phyloP scores from a whole-genome alignment of 2,888 invertebrate genomes.

The Pheosia gnoma region DNA sequence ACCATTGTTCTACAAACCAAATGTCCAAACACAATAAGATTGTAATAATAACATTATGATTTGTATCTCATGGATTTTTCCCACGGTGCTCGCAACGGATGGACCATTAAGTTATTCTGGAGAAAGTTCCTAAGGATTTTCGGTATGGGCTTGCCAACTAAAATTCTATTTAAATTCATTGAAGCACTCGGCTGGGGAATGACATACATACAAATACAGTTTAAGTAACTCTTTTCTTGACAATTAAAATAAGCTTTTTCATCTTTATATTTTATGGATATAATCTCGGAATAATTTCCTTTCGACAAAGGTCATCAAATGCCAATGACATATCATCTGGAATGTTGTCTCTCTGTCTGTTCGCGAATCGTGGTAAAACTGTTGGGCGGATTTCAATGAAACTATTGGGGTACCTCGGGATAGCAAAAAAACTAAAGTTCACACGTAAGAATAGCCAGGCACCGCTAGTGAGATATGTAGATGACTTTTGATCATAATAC shows the following conservation, averaged over 20 bases:
- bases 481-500: too few relatives aligned
- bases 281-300: background rate
- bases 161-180: conserved; percentile 1
- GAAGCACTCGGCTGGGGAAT: background rate
- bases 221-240: background rate
- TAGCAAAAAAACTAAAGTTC: too few relatives aligned
- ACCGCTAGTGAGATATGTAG: too few relatives aligned
- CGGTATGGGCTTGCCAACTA: background rate
- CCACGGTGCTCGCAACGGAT: background rate
- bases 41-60: background rate
- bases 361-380: too few relatives aligned
- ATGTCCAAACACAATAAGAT: conserved; percentile 1
- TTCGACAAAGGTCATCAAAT: too few relatives aligned
- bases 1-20: conserved; percentile 2
- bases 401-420: too few relatives aligned
- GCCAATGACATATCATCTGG: too few relatives aligned
- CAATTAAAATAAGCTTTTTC: too few relatives aligned
- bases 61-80: conserved; percentile 1
- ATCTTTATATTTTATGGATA: background rate
- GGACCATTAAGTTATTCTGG: conserved; percentile 2
- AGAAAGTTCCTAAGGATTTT: background rate
- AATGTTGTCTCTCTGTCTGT: too few relatives aligned
- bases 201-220: background rate
- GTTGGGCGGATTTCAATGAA: too few relatives aligned
- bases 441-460: too few relatives aligned